phyloP scores from a whole-genome alignment of 2,113 vertebrate genomes.

The Gavialis gangeticus region DNA sequence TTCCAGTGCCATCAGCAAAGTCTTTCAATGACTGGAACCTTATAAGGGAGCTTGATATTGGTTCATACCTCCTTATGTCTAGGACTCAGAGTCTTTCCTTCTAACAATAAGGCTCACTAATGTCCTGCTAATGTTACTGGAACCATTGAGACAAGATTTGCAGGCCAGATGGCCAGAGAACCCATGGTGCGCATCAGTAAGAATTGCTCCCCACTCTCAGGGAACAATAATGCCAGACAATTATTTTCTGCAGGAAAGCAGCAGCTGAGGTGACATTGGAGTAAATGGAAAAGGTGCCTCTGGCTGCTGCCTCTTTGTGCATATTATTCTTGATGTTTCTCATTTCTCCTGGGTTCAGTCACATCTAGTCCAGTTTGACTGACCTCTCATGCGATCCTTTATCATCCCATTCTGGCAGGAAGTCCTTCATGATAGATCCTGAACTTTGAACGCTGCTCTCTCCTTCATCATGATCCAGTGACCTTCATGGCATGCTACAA shows the following conservation, averaged over 20 bases:
- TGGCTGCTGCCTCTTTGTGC: neutral
- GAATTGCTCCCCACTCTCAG: neutral
- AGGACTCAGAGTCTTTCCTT: neutral
- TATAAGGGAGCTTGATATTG: neutral
- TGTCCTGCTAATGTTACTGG: too few species aligned
- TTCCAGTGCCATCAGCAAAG: neutral
- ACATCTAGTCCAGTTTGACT: neutral
- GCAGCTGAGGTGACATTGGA: accelerated
- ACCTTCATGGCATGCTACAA: neutral
- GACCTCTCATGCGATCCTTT: neutral
- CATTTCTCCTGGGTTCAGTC: neutral
- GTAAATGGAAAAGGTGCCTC: neutral
- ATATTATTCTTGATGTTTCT: neutral
- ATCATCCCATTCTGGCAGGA: neutral
- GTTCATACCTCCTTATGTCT: neutral
- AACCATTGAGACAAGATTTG: neutral
- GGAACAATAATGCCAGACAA: too few species aligned
- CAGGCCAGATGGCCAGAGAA: neutral
- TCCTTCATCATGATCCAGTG: neutral
- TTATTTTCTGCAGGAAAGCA: neutral
- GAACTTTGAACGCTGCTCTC: neutral
- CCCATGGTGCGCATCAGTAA: neutral
- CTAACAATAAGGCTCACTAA: neutral
- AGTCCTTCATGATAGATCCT: neutral
- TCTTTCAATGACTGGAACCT: neutral